Percentiles rank a stretch among this genome's conserved stretches.
phyloP scores from a whole-genome alignment of 2,797 vertebrate species.

The Sphenopsis melanotis region DNA sequence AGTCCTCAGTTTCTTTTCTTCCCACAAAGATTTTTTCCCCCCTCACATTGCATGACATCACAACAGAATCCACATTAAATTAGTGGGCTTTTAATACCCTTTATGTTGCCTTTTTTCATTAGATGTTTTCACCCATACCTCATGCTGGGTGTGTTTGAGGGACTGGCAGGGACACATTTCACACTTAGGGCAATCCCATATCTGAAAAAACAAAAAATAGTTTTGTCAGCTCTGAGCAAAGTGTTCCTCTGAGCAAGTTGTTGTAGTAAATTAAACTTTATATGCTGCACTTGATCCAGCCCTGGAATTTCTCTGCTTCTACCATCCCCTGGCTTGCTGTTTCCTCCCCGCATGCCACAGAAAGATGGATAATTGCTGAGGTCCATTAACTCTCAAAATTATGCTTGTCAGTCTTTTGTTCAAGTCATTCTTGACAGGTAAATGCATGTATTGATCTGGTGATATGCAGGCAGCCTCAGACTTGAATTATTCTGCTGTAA shows the following conservation, averaged over 20 bases:
- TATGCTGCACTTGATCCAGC: background rate
- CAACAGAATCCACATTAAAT: background rate
- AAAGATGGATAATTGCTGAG: background rate
- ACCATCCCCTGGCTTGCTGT: background rate
- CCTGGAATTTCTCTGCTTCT: background rate
- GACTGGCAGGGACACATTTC: background rate
- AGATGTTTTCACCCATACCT: fast-evolving
- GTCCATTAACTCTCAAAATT: background rate
- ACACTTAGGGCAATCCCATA: background rate
- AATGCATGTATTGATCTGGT: background rate
- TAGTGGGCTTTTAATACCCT: background rate
- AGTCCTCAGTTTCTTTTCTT: background rate
- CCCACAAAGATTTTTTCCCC: background rate
- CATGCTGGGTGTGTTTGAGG: fast-evolving
- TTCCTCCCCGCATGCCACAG: background rate
- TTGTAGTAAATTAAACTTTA: background rate
- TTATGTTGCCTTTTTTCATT: background rate
- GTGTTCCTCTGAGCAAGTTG: background rate
- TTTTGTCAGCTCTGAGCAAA: background rate
- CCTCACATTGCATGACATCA: background rate
- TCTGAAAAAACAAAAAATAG: background rate
- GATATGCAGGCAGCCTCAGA: background rate
- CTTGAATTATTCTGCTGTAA: background rate
- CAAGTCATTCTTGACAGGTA: background rate
- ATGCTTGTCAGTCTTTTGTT: background rate